Evolutionary conservation across 2,113 vertebrate genomes (phyloP).

Genomic region (Thamnaconus septentrionalis): DNA sequence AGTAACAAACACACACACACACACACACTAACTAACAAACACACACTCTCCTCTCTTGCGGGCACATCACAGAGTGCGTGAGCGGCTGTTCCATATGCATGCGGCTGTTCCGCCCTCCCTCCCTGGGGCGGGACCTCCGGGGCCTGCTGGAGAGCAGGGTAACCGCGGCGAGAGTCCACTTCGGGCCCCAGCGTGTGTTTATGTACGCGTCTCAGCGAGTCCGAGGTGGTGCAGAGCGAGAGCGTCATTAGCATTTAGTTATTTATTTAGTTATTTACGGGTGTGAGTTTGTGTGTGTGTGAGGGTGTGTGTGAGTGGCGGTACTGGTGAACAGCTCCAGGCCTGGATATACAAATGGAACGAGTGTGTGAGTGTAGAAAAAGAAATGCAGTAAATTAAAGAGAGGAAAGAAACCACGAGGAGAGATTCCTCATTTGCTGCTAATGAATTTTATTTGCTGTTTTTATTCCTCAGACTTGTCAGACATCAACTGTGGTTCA

Average conservation of each 20-base stretch:
- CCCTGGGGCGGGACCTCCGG: slow-evolving; percentile 56
- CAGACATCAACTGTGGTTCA: too few relatives aligned
- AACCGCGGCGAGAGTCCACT: slow-evolving; percentile 50
- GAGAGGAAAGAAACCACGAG: too few relatives aligned
- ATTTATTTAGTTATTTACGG: slow-evolving; percentile 7
- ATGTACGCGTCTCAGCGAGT: slow-evolving; percentile 12
- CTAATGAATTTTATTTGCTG: too few relatives aligned
- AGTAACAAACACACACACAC: slow-evolving; percentile 27
- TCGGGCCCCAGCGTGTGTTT: slow-evolving; percentile 37
- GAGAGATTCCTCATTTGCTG: too few relatives aligned
- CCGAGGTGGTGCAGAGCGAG: not conserved
- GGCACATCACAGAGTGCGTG: slow-evolving; percentile 29
- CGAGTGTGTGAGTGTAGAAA: too few relatives aligned
- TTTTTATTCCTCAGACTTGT: too few relatives aligned
- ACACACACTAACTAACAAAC: slow-evolving; percentile 20
- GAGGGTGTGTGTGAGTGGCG: not conserved
- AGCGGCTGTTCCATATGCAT: slow-evolving; percentile 72
- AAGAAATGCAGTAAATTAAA: too few relatives aligned
- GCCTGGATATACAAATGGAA: not conserved
- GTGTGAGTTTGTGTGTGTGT: slow-evolving; percentile 3
- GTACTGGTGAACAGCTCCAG: slow-evolving; percentile 3
- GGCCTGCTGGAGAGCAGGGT: slow-evolving; percentile 44
- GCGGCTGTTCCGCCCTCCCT: slow-evolving; percentile 44
- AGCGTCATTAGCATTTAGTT: slow-evolving; percentile 27
- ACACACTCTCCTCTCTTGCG: slow-evolving; percentile 22